Base-by-base conservation (phyloP, 2,888 invertebrate genomes). In the Alcis repandata region DNA sequence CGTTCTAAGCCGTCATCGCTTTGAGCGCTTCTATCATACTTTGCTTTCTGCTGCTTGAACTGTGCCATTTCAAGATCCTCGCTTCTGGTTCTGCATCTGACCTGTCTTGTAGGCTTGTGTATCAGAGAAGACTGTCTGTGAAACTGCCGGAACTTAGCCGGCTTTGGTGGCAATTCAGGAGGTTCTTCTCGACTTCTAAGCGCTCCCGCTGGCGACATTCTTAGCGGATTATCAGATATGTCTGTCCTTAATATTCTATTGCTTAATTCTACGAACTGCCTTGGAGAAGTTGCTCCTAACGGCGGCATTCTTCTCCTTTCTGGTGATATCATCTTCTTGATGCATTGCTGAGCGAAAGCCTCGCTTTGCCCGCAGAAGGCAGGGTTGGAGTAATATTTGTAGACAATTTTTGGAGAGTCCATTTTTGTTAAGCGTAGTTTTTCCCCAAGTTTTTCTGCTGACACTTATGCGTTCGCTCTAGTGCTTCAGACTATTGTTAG, bases 341-440 rank as follows among this genome's bases (percentile, higher is more conserved):
- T 45, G 17, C 65, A 36, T 57, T 66, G 65, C 17, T 59, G 59
- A 1, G 54, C 56, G 15, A 45, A 64, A 0, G 90, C 95, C 79
- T 97, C 97, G 82, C 97, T 97, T 87, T 96, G 95, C 32, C 96
- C 95, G 82, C 96, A 96, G 82, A 97, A 97, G 0, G 97, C 97
- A 59, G 97, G 97, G 82, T 97, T 97, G 7, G 96, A 95, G 78
- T 97, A 97, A 76, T 96, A 96, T 85, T 95, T 94, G 80, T 94
- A 94, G 1, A 93, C 87, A 9, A 94, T 94, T 80, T 92, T 93
- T 33, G 93, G 93, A 19, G 93, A 93, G 70, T 94, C 92, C 94
- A 94, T 93, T 15, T 73, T 74, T n/a, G n/a, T 40, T 80, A 84
- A 85, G 85, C 85, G 86, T 86, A 82, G 65, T 66, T 27, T 76